phyloP scores from a whole-genome alignment of 2,113 vertebrate species.

The Plecturocebus donacophilus region DNA sequence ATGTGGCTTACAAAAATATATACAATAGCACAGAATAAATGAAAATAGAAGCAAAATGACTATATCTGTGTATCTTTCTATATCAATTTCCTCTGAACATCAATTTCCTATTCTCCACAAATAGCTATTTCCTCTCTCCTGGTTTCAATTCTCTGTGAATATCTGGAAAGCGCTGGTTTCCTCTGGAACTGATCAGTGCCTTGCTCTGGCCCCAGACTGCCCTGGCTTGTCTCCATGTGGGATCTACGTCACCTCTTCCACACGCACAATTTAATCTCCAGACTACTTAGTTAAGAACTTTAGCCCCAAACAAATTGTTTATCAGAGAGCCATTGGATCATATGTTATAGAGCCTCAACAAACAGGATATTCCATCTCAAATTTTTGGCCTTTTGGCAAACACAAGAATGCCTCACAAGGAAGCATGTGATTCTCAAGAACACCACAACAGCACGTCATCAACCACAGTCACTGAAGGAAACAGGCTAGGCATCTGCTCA shows the following conservation, averaged over 20 bases:
- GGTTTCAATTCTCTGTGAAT: neutral
- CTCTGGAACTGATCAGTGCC: neutral
- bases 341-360: neutral
- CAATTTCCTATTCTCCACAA: slow-evolving; percentile 33
- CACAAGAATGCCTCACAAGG: neutral
- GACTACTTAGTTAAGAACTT: slow-evolving; percentile 20
- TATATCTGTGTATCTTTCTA: neutral
- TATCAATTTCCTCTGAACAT: neutral
- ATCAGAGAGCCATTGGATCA: slow-evolving; percentile 1
- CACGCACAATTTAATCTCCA: neutral
- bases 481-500: neutral
- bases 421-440: neutral
- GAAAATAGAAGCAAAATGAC: neutral
- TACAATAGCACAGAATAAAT: neutral
- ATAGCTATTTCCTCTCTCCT: slow-evolving; percentile 38
- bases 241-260: neutral
- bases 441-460: rapidly evolving
- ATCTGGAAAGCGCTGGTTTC: neutral
- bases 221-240: neutral
- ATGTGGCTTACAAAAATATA: neutral
- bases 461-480: neutral
- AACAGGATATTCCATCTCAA: slow-evolving; percentile 43
- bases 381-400: neutral
- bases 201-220: neutral
- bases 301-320: slow-evolving; percentile 21